Percentiles rank a stretch among this genome's conserved stretches.
Conservation (phyloP, 2,113 vertebrate genomes). For the Anhinga rufa region DNA sequence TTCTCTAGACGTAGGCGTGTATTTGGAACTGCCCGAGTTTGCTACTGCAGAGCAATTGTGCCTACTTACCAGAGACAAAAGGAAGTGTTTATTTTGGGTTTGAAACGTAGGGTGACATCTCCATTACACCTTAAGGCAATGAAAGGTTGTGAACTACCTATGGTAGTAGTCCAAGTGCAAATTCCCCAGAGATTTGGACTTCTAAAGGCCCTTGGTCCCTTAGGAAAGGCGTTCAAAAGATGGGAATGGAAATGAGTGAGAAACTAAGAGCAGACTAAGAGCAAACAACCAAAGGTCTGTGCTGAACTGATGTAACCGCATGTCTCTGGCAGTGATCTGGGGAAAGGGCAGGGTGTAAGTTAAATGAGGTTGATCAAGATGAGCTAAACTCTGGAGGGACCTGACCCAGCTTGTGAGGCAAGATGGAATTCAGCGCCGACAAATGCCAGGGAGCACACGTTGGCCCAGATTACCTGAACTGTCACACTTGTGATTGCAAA, state of each 20-base stretch:
- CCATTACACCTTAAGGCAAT: neutral
- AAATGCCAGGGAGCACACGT: neutral
- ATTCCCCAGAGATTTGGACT: neutral
- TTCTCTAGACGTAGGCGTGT: fast-evolving
- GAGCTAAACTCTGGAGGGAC: conserved; percentile 4
- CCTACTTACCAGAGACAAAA: neutral
- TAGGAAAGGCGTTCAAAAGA: neutral
- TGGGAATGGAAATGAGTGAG: neutral
- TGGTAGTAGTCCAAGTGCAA: neutral
- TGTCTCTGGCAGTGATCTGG: neutral
- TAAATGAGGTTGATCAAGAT: neutral
- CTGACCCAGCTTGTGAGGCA: conserved; percentile 43
- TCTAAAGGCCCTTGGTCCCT: neutral
- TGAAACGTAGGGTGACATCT: neutral
- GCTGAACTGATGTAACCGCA: neutral
- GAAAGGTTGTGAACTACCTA: neutral
- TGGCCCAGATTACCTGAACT: neutral
- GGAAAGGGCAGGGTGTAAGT: neutral
- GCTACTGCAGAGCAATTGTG: neutral
- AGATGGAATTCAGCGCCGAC: neutral
- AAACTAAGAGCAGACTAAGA: neutral
- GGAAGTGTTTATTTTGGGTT: neutral
- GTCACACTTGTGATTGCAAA: neutral
- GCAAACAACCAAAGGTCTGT: neutral
- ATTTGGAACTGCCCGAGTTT: neutral